Base-by-base conservation (phyloP, 2,113 vertebrate genomes). In the Alligator mississippiensis region DNA sequence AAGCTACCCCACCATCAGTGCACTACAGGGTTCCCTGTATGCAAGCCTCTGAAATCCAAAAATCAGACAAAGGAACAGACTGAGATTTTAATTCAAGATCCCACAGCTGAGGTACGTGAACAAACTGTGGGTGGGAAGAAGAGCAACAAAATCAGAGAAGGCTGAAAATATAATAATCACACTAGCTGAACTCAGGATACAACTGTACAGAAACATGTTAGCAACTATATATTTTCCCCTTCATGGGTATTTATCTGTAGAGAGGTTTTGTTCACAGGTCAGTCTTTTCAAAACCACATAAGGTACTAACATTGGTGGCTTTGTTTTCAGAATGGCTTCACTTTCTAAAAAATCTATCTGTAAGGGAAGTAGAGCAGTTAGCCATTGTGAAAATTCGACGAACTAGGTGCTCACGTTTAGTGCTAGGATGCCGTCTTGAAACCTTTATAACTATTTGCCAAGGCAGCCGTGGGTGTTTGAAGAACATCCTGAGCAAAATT, bases 11-110 rank as follows among this genome's bases (percentile, higher is more conserved):
- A 14, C 54, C 17, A 8, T 62, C 70, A 78, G 47, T 1, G 0
- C 24, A 61, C 18, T 14, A 1, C 1, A 27, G 27, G 0, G 1
- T 14, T 83, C 72, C 74, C 1, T 7, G 0, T 0, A 0, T 5
- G 10, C 6, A 11, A 70, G 3, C 1, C 7, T 38, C 25, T 0
- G 0, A 9, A 1, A 87, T 19, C 6, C 21, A 18, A 19, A 0
- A 24, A 22, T 0, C 0, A 93, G 9, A 12, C 54, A 0, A 2
- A 90, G 10, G 12, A 0, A 9, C 47, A 9, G 76, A 21, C 16
- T 4, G 5, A 30, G 3, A 55, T 77, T 0, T 0, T 27, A 9
- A 9, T 25, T 25, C 9, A 61, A 63, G 70, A 12, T 77, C 70
- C 47, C 47, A 28, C 18, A 11, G 27, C 16, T 17, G 18, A 17